phyloP scores from a whole-genome alignment of 2,888 invertebrate species.

The Cataglyphis cursor region DNA sequence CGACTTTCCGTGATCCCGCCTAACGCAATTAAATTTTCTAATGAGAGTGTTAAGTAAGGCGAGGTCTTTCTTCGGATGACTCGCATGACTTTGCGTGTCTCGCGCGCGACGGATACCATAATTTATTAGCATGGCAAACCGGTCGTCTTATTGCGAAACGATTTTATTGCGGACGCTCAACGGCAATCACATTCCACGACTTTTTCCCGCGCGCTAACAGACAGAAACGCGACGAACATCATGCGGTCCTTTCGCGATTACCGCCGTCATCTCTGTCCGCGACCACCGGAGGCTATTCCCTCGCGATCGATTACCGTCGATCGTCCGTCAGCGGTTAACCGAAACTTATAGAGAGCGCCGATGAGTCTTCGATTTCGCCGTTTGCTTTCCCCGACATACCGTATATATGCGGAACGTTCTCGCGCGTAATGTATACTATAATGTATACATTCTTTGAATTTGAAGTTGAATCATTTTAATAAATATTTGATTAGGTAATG shows the following conservation, averaged over 20 bases:
- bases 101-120: neutral
- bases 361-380: conserved; percentile 32
- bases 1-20: neutral
- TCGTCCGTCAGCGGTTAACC: conserved; percentile 54
- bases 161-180: conserved; percentile 25
- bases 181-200: conserved; percentile 26
- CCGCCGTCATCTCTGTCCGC: conserved; percentile 8
- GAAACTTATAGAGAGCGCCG: conserved; percentile 50
- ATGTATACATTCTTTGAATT: neutral
- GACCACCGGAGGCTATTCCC: conserved; percentile 35
- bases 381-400: conserved; percentile 23
- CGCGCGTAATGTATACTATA: neutral
- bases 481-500: conserved; percentile 1
- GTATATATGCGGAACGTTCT: neutral
- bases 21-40: conserved; percentile 19
- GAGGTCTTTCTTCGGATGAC: conserved; percentile 16
- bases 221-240: conserved; percentile 20
- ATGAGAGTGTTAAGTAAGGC: neutral
- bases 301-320: conserved; percentile 24
- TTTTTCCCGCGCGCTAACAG: conserved; percentile 20
- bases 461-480: too few species aligned
- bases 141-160: conserved; percentile 6
- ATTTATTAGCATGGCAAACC: conserved; percentile 27
- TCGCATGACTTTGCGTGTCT: conserved; percentile 7
- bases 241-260: conserved; percentile 15